Evolutionary conservation across 2,888 invertebrate genomes (phyloP), one percentile per base, ranked within the genome.

Genomic region (Drosophila affinis): DNA sequence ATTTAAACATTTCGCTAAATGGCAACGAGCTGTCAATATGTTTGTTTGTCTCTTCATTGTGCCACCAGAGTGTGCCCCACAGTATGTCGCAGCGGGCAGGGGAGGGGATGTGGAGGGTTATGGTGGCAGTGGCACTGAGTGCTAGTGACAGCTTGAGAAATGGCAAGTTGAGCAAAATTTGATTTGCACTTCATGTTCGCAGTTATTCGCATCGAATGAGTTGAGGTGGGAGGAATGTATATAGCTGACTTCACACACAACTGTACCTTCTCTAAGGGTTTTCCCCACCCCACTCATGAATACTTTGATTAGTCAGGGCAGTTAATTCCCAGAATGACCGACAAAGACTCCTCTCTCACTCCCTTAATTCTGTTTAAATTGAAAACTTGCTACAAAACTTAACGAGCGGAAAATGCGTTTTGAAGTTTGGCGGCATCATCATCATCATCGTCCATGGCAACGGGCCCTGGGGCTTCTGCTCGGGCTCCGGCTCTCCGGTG

Each of bases 11-110:
- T 80, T 73, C 78, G 62, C 74, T 88, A 85, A 67, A 85, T 77
- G 76, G 84, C 79, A 88, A 81, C 87, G 79, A 83, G 88, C 88
- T 83, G 83, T 85, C 84, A 85, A 85, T 85, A 85, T 81, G 87
- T 83, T 83, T 81, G 87, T 87, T 76, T 77, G 81, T 75, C 79
- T 78, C 75, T 77, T 75, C 78, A 83, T 83, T 80, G 87, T 83
- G 68, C 54, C 53, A 58, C 47, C 52, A 71, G 53, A 62, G 39
- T 39, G 39, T 14, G 39, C 39, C 14, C 5, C 34, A 51, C 34
- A 51, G 56, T 56, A 14, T 39, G 34, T 61, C 62, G 54, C 48
- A 62, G 59, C 51, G 53, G 47, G 24, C 3, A 39, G 44, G n/a
- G 62, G 39, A 21, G 45, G 34, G 34, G 34, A 51, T 47, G 21